Evolutionary conservation across 1,140 invertebrate species (phyloP).

Genomic region (Babylonia areolata): DNA sequence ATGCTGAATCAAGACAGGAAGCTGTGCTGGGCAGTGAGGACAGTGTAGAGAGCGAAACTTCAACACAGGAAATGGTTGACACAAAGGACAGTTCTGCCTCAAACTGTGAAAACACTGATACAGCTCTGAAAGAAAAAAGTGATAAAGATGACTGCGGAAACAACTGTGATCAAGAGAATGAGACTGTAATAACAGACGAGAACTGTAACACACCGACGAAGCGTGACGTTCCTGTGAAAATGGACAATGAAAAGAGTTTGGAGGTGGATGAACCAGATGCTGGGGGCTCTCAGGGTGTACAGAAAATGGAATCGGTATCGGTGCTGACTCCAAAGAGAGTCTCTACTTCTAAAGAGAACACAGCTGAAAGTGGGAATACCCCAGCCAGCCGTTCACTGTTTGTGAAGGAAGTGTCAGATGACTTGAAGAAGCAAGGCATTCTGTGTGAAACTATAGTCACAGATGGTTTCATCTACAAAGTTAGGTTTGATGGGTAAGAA

Average conservation of each 20-base stretch:
- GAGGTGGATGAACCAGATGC: background rate
- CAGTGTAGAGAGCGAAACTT: no score
- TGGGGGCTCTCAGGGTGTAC: background rate
- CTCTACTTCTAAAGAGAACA: constrained; percentile 38
- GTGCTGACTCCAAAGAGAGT: constrained; percentile 4
- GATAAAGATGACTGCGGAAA: constrained; percentile 16
- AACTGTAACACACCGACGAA: constrained; percentile 33
- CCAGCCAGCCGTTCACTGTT: background rate
- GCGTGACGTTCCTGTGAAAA: background rate
- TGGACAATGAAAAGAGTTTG: background rate
- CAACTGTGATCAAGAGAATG: constrained; percentile 14
- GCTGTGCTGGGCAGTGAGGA: no score
- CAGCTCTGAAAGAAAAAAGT: constrained; percentile 22
- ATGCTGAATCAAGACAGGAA: constrained; percentile 11
- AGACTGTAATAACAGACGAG: constrained; percentile 33
- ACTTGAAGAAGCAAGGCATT: constrained; percentile 29
- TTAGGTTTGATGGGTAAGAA: constrained; percentile 75
- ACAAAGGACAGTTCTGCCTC: no score
- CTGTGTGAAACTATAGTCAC: constrained; percentile 56
- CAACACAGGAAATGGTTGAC: no score
- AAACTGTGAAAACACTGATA: no score
- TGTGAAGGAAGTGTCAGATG: constrained; percentile 14
- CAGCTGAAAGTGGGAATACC: background rate
- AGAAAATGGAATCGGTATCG: background rate
- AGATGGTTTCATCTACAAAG: constrained; percentile 73